Conservation (phyloP, 2,888 invertebrate species). For the Ctenicera cuprea region DNA sequence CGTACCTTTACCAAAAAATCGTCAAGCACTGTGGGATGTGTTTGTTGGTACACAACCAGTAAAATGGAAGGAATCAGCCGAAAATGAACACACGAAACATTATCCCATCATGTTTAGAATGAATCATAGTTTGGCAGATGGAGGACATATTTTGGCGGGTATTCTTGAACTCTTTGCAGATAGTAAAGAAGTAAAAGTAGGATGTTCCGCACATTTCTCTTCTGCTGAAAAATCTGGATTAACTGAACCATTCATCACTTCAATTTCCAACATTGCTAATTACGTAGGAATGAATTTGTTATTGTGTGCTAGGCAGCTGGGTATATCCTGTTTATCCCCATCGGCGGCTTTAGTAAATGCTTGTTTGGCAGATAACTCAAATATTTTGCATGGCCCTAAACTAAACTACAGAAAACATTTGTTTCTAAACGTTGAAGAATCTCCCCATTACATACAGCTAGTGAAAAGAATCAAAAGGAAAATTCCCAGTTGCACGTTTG, state of each 20-base stretch:
- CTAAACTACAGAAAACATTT: background rate
- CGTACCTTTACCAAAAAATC: constrained; percentile 16
- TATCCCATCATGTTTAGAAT: constrained; percentile 28
- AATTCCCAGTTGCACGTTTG: background rate
- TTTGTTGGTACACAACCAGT: constrained; percentile 28
- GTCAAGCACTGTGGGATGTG: constrained; percentile 22
- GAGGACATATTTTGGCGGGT: constrained; percentile 4
- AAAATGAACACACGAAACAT: background rate
- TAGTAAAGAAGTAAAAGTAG: background rate
- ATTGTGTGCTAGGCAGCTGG: background rate
- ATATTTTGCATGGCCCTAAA: constrained; percentile 9
- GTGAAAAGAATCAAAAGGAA: constrained; percentile 18
- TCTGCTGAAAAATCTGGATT: background rate
- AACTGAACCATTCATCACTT: background rate
- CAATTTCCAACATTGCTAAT: too few relatives aligned
- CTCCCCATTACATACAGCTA: background rate
- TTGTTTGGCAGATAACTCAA: background rate
- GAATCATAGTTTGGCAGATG: constrained; percentile 27
- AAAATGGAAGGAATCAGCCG: background rate
- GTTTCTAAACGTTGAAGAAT: background rate
- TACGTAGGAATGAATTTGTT: too few relatives aligned
- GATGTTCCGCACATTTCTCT: background rate
- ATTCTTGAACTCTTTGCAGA: constrained; percentile 10
- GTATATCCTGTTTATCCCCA: background rate
- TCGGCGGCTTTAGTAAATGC: background rate